phyloP scores from a whole-genome alignment of 2,797 vertebrate species.

The Hipposideros larvatus region DNA sequence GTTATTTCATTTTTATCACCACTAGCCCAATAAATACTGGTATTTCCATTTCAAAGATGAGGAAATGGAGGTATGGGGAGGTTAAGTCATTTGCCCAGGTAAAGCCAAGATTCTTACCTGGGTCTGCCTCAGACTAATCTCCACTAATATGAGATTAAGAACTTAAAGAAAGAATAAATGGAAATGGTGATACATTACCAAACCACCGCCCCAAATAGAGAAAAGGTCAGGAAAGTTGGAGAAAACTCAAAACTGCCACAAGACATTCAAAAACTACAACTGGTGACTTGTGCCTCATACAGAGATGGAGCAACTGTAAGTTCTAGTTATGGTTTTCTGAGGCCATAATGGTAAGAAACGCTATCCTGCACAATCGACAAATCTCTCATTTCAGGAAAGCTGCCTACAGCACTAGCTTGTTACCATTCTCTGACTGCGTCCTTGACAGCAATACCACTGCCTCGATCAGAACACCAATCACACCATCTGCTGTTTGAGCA shows the following conservation, averaged over 20 bases:
- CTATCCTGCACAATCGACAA: slow-evolving; percentile 42
- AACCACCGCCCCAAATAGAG: not conserved
- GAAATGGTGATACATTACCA: not conserved
- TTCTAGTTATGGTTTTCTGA: slow-evolving; percentile 20
- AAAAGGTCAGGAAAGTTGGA: not conserved
- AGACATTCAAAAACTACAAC: not conserved
- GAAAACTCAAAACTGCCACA: slow-evolving; percentile 37
- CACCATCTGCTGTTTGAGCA: slow-evolving; percentile 49
- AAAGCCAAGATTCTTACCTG: not conserved
- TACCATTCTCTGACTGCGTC: not conserved
- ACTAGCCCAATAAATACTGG: not conserved
- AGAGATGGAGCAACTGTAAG: not conserved
- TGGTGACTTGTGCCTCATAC: not conserved
- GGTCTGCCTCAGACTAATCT: not conserved
- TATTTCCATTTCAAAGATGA: slow-evolving; percentile 49
- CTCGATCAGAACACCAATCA: slow-evolving; percentile 36
- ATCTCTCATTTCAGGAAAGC: slow-evolving; percentile 50
- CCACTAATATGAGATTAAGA: not conserved
- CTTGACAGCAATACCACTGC: slow-evolving; percentile 2
- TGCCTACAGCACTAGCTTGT: slow-evolving; percentile 38
- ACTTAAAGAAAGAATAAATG: slow-evolving; percentile 10
- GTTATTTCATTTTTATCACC: slow-evolving; percentile 14
- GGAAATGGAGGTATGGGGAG: not conserved
- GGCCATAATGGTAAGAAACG: slow-evolving; percentile 14
- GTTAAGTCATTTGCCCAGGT: not conserved